Base-by-base conservation (phyloP, 2,888 invertebrate species). In the Drosophila mercatorum region DNA sequence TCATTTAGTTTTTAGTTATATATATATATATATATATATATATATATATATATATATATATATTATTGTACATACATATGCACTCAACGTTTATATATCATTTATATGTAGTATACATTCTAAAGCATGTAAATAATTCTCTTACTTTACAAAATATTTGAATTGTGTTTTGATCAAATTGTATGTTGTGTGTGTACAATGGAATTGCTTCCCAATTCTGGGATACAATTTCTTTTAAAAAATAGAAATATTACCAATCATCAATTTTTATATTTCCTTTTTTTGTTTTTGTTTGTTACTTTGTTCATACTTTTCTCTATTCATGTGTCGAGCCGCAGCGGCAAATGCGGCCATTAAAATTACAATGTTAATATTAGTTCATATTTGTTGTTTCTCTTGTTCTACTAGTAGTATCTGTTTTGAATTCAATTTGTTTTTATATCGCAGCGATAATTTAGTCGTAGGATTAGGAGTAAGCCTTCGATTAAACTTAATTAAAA, bases 391-490 rank as follows among this genome's bases (percentile, higher is more conserved):
- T 6, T 34, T 46, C 31, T n/a, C 17, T 31, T 11, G 17, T 7
- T 22, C 17, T 55, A 31, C 31, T 43, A 41, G 17, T 17, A 55
- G 49, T 34, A 49, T 41, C 11, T 43, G 41, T 11, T 58, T 52
- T 58, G 34, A 22, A 71, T 40, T 51, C 22, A 26, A 14, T 38
- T 38, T 12, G 34, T 80, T 69, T 81, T 83, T 83, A 83, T 86
- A 83, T 83, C 83, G 83, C 83, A 86, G 79, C 81, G 83, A 83
- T 86, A 83, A 83, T 78, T 75, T 72, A 71, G 58, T 49, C 58
- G 38, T 73, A 59, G 41, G 17, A 34, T 69, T 68, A 69, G 68
- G 63, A 47, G 26, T 67, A 72, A 62, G 75, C 53, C 64, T 61
- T 66, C 31, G 49, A 51, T 67, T 58, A 52, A 75, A 68, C 72